A percentile compares a stretch with the other conserved stretches of the same genome.
phyloP scores from a whole-genome alignment of 2,888 invertebrate species.

The Caenorhabditis sp. region DNA sequence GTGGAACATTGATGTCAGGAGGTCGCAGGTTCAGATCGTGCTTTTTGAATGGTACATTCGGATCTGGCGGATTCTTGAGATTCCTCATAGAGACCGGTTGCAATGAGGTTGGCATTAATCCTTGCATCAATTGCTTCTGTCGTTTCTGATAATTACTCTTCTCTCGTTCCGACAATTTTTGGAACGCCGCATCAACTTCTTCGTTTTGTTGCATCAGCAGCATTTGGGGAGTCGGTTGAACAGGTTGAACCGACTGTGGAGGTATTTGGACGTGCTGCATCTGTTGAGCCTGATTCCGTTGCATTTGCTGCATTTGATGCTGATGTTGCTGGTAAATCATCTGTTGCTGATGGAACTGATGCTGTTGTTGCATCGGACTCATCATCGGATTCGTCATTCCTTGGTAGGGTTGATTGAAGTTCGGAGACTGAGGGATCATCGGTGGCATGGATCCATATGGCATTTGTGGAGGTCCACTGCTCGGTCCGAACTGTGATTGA shows the following conservation, averaged over 20 bases:
- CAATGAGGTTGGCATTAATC: slow-evolving; percentile 30
- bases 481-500: slow-evolving; percentile 57
- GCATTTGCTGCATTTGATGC: slow-evolving; percentile 31
- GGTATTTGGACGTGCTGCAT: slow-evolving; percentile 22
- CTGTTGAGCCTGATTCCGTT: slow-evolving; percentile 27
- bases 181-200: not conserved
- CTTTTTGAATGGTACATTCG: slow-evolving; percentile 21
- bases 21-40: not conserved
- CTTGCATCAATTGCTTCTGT: slow-evolving; percentile 11
- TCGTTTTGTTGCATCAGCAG: slow-evolving; percentile 32
- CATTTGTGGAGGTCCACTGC: slow-evolving; percentile 18
- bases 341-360: slow-evolving; percentile 56
- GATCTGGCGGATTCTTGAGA: slow-evolving; percentile 34
- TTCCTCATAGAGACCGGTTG: slow-evolving; percentile 6
- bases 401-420: slow-evolving; percentile 34
- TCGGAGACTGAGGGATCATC: slow-evolving; percentile 49
- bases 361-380: slow-evolving; percentile 54
- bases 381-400: slow-evolving; percentile 52
- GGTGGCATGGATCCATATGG: slow-evolving; percentile 33
- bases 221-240: not conserved
- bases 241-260: not conserved
- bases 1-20: slow-evolving; percentile 28
- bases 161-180: not conserved
- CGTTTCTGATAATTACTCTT: slow-evolving; percentile 14
- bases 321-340: slow-evolving; percentile 40